These are phyloP conservation scores for Danio jaintianensis DNA, from an alignment of 2,797 vertebrate genomes.

Conservation along the genomic window DNA sequence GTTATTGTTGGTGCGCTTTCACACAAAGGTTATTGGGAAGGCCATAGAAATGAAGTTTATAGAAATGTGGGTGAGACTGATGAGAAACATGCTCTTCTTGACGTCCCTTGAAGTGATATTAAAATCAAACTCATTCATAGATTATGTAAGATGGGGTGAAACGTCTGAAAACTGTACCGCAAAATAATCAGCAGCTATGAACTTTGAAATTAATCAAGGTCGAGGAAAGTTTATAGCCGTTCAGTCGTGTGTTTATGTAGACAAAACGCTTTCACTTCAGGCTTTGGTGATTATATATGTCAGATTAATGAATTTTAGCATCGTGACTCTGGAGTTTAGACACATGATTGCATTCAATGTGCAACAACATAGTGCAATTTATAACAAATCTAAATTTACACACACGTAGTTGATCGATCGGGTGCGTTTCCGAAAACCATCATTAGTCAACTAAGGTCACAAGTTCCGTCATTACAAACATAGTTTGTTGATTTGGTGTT, in stretches of 20 bases:
- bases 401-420: no score
- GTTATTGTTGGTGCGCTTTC: conserved; percentile 53
- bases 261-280: not conserved
- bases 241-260: not conserved
- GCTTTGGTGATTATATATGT: not conserved
- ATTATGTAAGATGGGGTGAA: conserved; percentile 21
- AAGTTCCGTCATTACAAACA: no score
- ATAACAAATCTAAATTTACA: no score
- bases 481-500: no score
- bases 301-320: no score
- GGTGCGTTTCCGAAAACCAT: no score
- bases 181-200: not conserved
- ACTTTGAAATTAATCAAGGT: not conserved
- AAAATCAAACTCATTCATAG: conserved; percentile 29
- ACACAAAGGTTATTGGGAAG: conserved; percentile 40
- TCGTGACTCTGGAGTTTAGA: no score
- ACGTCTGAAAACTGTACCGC: not conserved
- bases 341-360: no score
- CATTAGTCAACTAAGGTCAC: no score
- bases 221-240: not conserved
- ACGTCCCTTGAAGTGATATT: conserved; percentile 20
- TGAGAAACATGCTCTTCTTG: conserved; percentile 38
- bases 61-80: conserved; percentile 48
- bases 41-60: conserved; percentile 22
- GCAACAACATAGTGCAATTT: no score